phyloP scores from a whole-genome alignment of 2,888 invertebrate species.

The Trisateles emortualis region DNA sequence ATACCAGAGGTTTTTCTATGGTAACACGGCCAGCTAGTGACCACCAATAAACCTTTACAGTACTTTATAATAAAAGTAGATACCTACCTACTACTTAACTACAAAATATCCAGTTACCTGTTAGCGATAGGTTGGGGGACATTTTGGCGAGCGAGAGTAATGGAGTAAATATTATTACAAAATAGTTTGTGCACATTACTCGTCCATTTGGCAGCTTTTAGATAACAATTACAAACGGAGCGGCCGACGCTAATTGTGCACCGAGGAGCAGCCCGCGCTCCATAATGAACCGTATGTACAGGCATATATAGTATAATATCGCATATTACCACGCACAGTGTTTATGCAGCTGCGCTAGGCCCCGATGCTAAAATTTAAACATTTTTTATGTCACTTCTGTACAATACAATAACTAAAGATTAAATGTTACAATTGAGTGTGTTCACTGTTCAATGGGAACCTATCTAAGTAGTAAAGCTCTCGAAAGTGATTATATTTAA shows the following conservation, averaged over 20 bases:
- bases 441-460: no score
- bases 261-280: constrained; percentile 1
- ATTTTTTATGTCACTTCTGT: constrained; percentile 54
- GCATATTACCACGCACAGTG: constrained; percentile 13
- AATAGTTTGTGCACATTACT: constrained; percentile 21
- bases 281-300: background rate
- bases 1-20: no score
- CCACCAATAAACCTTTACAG: no score
- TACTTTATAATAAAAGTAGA: background rate
- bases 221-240: constrained; percentile 37
- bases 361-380: constrained; percentile 24
- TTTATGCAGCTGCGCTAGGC: constrained; percentile 55
- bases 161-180: constrained; percentile 53
- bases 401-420: constrained; percentile 75
- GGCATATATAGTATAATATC: background rate
- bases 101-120: constrained; percentile 19
- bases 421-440: constrained; percentile 74
- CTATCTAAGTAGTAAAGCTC: no score
- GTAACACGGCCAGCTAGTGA: no score
- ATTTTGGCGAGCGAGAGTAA: constrained; percentile 31
- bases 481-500: constrained; percentile 54
- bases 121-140: background rate
- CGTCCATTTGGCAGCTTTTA: constrained; percentile 10
- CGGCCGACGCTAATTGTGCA: constrained; percentile 19
- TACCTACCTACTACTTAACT: no score